Percentiles rank a stretch among this genome's conserved stretches.
These are phyloP conservation scores for Corydoras maculifer DNA, from an alignment of 2,113 vertebrate species.

Conservation along the genomic window DNA sequence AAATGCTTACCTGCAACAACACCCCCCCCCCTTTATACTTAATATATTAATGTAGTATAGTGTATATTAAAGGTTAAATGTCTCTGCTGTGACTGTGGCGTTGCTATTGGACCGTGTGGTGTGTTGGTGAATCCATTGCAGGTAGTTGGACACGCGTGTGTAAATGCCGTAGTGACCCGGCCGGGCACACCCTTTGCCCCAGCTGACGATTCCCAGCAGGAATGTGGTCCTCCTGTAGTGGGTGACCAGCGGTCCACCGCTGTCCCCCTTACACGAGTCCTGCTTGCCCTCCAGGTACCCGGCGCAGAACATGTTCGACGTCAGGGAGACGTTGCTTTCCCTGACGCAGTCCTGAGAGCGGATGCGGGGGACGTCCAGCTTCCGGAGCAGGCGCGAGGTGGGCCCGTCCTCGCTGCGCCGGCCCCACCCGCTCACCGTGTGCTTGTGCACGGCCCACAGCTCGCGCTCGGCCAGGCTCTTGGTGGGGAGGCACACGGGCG, in stretches of 20 bases:
- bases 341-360: constrained; percentile 72
- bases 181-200: constrained; percentile 86
- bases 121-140: constrained; percentile 68
- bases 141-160: constrained; percentile 81
- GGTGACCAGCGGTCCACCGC: constrained; percentile 84
- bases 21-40: too few relatives aligned
- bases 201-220: constrained; percentile 87
- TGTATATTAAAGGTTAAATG: too few relatives aligned
- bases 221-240: constrained; percentile 76
- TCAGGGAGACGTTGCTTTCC: constrained; percentile 65
- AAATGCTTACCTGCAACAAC: too few relatives aligned
- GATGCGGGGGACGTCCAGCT: constrained; percentile 73
- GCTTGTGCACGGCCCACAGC: constrained; percentile 65
- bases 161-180: constrained; percentile 82
- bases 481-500: constrained; percentile 79
- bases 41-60: too few relatives aligned
- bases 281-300: constrained; percentile 73
- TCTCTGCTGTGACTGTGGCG: too few relatives aligned
- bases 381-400: constrained; percentile 66
- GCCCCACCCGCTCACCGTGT: constrained; percentile 89
- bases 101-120: constrained; percentile 38
- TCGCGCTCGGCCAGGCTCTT: constrained; percentile 58
- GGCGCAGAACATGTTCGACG: constrained; percentile 92
- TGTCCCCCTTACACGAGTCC: constrained; percentile 91
- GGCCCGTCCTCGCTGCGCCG: constrained; percentile 70